Percentiles rank a stretch among this genome's conserved stretches.
Evolutionary conservation across 35 echinoderm and acorn worm species (phyloP).

Genomic region (Eucidaris tribuloides): DNA sequence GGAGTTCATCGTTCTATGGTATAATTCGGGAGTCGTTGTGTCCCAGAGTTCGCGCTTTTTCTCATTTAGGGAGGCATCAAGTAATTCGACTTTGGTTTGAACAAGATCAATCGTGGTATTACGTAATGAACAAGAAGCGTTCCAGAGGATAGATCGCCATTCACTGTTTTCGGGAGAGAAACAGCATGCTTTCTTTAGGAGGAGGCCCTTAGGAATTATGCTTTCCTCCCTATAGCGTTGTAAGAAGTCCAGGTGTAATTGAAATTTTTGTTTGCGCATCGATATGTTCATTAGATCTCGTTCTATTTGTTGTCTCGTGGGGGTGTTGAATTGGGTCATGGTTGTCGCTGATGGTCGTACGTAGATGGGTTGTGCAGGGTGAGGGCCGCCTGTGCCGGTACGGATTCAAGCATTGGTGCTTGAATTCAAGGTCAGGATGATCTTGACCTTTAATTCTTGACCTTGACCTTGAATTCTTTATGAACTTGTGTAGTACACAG

Average conservation of each 20-base stretch:
- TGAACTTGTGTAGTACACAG: too few species aligned
- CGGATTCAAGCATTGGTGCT: too few species aligned
- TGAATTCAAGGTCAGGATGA: too few species aligned
- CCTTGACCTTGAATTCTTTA: too few species aligned
- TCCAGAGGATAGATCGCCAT: neutral
- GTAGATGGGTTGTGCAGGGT: too few species aligned
- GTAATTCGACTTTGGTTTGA: neutral
- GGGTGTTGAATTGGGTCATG: too few species aligned
- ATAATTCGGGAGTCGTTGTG: neutral
- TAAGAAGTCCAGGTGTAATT: neutral
- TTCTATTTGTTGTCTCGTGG: too few species aligned
- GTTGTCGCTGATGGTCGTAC: too few species aligned
- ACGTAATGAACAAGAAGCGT: neutral
- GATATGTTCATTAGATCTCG: neutral
- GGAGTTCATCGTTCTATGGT: neutral
- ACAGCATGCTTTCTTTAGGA: neutral
- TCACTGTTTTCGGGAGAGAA: neutral
- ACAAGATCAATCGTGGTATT: neutral
- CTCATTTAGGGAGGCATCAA: neutral
- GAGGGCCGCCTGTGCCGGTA: too few species aligned
- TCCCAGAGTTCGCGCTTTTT: neutral
- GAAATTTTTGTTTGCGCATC: neutral
- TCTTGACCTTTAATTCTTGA: too few species aligned
- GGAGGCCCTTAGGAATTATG: neutral
- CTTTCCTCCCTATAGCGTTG: neutral